phyloP scores from a whole-genome alignment of 2,113 vertebrate genomes.

The Neodontobutis hainanensis region DNA sequence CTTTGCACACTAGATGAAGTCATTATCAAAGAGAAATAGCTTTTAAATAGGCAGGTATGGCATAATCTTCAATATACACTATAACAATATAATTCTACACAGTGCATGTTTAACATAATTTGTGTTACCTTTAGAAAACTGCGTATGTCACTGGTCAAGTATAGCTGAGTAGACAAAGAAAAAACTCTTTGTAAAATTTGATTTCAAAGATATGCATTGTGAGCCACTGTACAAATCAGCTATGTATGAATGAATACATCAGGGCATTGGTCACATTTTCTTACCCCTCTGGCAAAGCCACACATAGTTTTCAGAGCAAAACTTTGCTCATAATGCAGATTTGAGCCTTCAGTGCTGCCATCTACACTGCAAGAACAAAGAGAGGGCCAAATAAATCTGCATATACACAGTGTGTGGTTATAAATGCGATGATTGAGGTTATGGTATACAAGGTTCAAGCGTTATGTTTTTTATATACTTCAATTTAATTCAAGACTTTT shows the following conservation, averaged over 20 bases:
- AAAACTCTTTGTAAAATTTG: conserved; percentile 7
- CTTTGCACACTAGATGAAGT: conserved; percentile 68
- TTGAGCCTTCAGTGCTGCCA: conserved; percentile 57
- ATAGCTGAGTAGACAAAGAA: conserved; percentile 78
- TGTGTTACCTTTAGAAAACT: conserved; percentile 76
- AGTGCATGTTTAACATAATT: background rate
- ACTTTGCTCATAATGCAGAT: conserved; percentile 64
- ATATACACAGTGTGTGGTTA: background rate
- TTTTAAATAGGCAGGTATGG: background rate
- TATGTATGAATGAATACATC: no score
- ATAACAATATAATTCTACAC: background rate
- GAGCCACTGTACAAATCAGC: background rate
- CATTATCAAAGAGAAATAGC: conserved; percentile 1
- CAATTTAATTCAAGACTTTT: no score
- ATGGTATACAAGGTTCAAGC: no score
- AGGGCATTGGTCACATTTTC: conserved; percentile 14
- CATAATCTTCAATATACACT: background rate
- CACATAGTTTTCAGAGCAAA: conserved; percentile 62
- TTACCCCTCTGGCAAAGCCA: conserved; percentile 64
- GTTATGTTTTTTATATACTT: no score
- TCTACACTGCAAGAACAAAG: conserved; percentile 59
- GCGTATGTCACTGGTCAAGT: conserved; percentile 85
- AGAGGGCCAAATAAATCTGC: conserved; percentile 9
- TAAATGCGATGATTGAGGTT: no score
- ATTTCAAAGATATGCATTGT: background rate